Conservation (phyloP, 2,888 invertebrate genomes). For the Pachycephus smyrnensis region DNA sequence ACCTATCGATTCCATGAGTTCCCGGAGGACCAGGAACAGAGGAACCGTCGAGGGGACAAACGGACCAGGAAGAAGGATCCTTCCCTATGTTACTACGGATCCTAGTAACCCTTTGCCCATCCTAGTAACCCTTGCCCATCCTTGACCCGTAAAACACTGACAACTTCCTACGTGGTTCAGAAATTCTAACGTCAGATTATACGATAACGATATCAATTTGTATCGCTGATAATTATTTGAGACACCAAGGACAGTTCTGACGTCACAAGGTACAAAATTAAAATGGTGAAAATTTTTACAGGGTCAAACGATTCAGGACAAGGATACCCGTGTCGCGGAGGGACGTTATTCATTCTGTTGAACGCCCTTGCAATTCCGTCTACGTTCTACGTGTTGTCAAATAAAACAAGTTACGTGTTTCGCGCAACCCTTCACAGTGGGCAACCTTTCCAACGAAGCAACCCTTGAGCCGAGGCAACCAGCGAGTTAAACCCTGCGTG, state of each 20-base stretch:
- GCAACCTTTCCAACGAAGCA: slow-evolving; percentile 16
- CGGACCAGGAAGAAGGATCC: not conserved
- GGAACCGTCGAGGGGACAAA: slow-evolving; percentile 18
- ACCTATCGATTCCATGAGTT: slow-evolving; percentile 60
- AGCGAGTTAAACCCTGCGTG: slow-evolving; percentile 27
- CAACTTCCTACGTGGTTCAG: not conserved
- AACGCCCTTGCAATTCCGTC: not conserved
- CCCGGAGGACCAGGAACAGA: slow-evolving; percentile 47
- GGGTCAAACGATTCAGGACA: not conserved
- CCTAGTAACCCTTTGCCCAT: not conserved
- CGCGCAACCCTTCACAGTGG: slow-evolving; percentile 21
- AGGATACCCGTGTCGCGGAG: not conserved
- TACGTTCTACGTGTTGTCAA: slow-evolving; percentile 16
- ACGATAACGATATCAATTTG: no score
- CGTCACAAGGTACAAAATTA: not conserved
- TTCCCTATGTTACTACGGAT: not conserved
- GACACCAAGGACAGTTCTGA: not conserved
- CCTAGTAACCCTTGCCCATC: not conserved
- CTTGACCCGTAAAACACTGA: not conserved
- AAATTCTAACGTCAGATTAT: no score
- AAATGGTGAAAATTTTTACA: not conserved
- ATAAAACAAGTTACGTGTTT: slow-evolving; percentile 29
- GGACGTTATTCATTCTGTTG: not conserved
- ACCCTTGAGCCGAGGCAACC: slow-evolving; percentile 14
- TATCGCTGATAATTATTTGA: no score